phyloP scores from a whole-genome alignment of 2,797 vertebrate species.

The Sparus aurata region DNA sequence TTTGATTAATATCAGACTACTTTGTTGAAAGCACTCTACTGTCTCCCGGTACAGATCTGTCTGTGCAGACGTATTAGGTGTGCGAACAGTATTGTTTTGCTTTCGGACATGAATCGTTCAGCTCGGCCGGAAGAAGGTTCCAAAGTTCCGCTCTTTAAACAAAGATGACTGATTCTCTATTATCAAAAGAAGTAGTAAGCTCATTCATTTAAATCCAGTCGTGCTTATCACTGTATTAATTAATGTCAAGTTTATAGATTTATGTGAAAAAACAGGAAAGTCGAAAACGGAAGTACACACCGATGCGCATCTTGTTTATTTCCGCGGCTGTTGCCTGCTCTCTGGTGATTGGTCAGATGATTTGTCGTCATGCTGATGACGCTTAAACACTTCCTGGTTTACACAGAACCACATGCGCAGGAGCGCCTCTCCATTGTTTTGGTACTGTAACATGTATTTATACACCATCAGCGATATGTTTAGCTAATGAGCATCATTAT shows the following conservation, averaged over 20 bases:
- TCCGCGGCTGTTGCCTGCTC: not conserved
- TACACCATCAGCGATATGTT: rapidly evolving
- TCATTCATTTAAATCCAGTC: too few species aligned
- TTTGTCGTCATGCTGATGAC: not conserved
- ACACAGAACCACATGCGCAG: rapidly evolving
- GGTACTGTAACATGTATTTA: rapidly evolving
- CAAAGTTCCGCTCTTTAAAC: too few species aligned
- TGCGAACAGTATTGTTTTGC: too few species aligned
- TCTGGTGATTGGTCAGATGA: slow-evolving; percentile 52
- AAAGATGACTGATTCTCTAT: too few species aligned
- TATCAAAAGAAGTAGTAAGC: too few species aligned
- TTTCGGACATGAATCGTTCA: too few species aligned
- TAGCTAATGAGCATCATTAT: not conserved
- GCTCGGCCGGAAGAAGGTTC: too few species aligned
- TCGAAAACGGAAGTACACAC: slow-evolving; percentile 35
- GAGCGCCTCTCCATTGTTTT: not conserved
- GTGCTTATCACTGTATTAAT: too few species aligned
- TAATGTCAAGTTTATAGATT: too few species aligned
- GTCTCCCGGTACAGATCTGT: too few species aligned
- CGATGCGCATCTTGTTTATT: rapidly evolving
- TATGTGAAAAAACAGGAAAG: too few species aligned
- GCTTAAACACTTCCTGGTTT: slow-evolving; percentile 54
- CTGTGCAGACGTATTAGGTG: too few species aligned
- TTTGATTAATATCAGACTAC: not conserved
- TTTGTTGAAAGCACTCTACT: not conserved